phyloP scores from a whole-genome alignment of 2,888 invertebrate genomes.

The Lepidocyrtoides sp. region DNA sequence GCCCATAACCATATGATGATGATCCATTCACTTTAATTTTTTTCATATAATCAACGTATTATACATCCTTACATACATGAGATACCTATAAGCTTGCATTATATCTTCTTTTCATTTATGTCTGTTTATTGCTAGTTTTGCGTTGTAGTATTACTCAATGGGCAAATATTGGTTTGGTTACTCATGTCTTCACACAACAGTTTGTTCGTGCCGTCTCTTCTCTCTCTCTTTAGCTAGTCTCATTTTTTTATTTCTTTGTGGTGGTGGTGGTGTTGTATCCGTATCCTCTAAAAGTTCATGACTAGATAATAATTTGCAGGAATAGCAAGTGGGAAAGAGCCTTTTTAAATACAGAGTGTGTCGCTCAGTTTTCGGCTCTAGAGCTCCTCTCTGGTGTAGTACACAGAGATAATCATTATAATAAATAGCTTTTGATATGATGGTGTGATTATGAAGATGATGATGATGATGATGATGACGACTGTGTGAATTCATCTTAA shows the following conservation, averaged over 20 bases:
- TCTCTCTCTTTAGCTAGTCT: not conserved
- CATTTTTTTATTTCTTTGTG: not conserved
- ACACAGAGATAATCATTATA: not conserved
- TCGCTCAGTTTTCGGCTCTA: too few relatives aligned
- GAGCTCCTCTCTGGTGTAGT: too few relatives aligned
- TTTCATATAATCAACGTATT: not conserved
- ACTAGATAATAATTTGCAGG: constrained; percentile 44
- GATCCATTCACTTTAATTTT: not conserved
- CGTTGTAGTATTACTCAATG: constrained; percentile 41
- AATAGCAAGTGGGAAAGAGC: not conserved
- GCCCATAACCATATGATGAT: constrained; percentile 31
- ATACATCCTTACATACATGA: too few relatives aligned
- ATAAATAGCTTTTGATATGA: not conserved
- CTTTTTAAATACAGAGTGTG: not conserved
- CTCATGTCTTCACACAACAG: not conserved
- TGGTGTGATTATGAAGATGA: not conserved
- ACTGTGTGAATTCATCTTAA: not conserved
- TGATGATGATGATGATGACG: not conserved
- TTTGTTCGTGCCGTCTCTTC: not conserved
- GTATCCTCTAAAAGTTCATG: constrained; percentile 24
- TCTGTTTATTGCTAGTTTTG: not conserved
- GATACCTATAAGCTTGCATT: too few relatives aligned
- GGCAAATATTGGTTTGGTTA: constrained; percentile 1
- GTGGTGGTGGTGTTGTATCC: too few relatives aligned
- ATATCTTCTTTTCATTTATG: not conserved